Percentiles rank a stretch among this genome's conserved stretches.
These are phyloP conservation scores for Diarsia rubi DNA, from an alignment of 2,888 invertebrate genomes.

Conservation along the genomic window DNA sequence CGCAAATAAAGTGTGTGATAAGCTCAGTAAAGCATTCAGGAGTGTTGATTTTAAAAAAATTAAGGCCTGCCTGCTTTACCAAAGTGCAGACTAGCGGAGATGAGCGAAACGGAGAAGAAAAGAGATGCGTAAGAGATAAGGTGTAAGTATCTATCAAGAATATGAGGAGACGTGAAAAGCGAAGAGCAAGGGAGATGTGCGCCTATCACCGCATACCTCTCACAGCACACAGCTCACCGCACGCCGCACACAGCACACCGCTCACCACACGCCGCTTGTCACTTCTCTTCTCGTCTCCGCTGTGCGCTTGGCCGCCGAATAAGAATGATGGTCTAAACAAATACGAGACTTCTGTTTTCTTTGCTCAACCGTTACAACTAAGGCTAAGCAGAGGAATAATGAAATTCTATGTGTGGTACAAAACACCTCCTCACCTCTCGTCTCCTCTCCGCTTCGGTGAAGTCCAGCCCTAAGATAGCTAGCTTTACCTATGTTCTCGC, in stretches of 20 bases:
- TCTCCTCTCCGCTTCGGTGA: neutral
- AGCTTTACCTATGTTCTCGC: neutral
- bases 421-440: too few relatives aligned
- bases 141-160: too few relatives aligned
- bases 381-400: too few relatives aligned
- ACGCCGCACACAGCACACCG: neutral
- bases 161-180: neutral
- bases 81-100: neutral
- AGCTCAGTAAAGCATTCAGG: neutral
- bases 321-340: too few relatives aligned
- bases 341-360: too few relatives aligned
- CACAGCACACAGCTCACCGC: neutral
- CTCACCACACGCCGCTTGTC: neutral
- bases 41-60: neutral
- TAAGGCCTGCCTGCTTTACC: neutral
- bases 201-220: too few relatives aligned
- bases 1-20: slow-evolving; percentile 13
- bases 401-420: too few relatives aligned
- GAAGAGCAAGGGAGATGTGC: neutral
- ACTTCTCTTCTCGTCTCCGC: too few relatives aligned
- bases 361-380: too few relatives aligned
- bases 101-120: neutral
- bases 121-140: too few relatives aligned
- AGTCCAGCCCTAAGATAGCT: neutral
- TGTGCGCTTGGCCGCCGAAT: too few relatives aligned